Conservation (phyloP, 2,888 invertebrate genomes). For the Pyrocoelia pectoralis region DNA sequence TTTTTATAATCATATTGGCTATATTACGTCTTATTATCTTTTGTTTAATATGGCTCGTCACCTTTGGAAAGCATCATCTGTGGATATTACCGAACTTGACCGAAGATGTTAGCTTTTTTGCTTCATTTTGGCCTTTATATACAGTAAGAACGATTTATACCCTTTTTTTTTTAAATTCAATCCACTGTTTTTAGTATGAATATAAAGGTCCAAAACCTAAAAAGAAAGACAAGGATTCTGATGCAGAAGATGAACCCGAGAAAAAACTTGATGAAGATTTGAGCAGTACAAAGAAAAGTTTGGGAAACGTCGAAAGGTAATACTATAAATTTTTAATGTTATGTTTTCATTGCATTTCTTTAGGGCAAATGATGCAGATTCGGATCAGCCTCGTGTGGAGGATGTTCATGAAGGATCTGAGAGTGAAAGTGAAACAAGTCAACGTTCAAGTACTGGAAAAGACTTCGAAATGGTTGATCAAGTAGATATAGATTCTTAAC, state of each 20-base stretch:
- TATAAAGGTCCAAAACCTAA: constrained; percentile 76
- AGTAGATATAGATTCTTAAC: constrained; percentile 65
- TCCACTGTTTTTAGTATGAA: constrained; percentile 84
- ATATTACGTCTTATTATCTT: constrained; percentile 91
- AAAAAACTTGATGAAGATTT: constrained; percentile 49
- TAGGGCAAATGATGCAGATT: constrained; percentile 26
- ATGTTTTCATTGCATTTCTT: background rate
- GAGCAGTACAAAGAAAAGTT: background rate
- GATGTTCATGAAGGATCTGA: constrained; percentile 67
- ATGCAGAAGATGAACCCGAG: constrained; percentile 72
- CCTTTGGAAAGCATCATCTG: constrained; percentile 90
- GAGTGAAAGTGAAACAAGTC: constrained; percentile 83
- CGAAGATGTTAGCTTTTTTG: constrained; percentile 98
- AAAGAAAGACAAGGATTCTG: constrained; percentile 80
- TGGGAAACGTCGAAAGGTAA: background rate
- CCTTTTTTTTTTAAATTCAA: no score
- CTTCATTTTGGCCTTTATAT: constrained; percentile 97
- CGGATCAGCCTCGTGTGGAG: constrained; percentile 38
- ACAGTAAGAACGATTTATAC: no score
- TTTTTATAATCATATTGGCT: constrained; percentile 90
- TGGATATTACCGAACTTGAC: constrained; percentile 99
- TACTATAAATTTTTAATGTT: background rate
- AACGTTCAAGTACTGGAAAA: constrained; percentile 81
- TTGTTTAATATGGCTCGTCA: constrained; percentile 87
- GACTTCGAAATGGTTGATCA: constrained; percentile 90